These are phyloP conservation scores for Hyposoter didymator DNA, from an alignment of 2,888 invertebrate species.

Conservation along the genomic window DNA sequence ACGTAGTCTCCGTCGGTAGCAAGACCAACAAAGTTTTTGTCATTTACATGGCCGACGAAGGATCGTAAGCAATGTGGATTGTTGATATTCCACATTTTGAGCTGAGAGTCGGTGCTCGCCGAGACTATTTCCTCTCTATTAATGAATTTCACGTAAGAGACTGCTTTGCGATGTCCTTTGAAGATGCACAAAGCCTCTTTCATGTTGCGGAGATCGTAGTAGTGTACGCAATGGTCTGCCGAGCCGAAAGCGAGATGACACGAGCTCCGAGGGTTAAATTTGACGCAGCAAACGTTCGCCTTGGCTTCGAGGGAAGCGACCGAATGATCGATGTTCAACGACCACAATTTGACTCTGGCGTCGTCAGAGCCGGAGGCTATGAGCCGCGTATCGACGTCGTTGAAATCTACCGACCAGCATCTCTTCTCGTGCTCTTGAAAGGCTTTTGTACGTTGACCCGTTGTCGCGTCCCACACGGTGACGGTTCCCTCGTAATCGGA, in stretches of 20 bases:
- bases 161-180: conserved; percentile 96
- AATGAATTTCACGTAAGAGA: conserved; percentile 96
- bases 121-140: conserved; percentile 94
- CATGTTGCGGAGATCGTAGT: conserved; percentile 95
- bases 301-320: conserved; percentile 95
- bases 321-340: conserved; percentile 93
- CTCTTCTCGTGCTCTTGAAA: conserved; percentile 97
- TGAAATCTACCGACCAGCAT: conserved; percentile 98
- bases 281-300: conserved; percentile 98
- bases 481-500: conserved; percentile 98
- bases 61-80: conserved; percentile 92
- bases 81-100: conserved; percentile 96
- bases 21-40: conserved; percentile 97
- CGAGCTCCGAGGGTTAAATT: conserved; percentile 93
- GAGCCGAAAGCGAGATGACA: conserved; percentile 97
- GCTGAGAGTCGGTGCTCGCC: conserved; percentile 95
- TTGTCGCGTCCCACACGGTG: conserved; percentile 95
- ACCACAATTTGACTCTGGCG: conserved; percentile 96
- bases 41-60: conserved; percentile 96
- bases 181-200: conserved; percentile 93
- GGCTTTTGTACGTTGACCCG: conserved; percentile 90
- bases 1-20: conserved; percentile 97
- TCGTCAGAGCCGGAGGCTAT: conserved; percentile 97
- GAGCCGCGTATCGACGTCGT: conserved; percentile 94
- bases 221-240: conserved; percentile 98